Percentiles rank a stretch among this genome's conserved stretches.
Conservation (phyloP, 2,113 vertebrate species). For the Corythoichthys haematopterus region DNA sequence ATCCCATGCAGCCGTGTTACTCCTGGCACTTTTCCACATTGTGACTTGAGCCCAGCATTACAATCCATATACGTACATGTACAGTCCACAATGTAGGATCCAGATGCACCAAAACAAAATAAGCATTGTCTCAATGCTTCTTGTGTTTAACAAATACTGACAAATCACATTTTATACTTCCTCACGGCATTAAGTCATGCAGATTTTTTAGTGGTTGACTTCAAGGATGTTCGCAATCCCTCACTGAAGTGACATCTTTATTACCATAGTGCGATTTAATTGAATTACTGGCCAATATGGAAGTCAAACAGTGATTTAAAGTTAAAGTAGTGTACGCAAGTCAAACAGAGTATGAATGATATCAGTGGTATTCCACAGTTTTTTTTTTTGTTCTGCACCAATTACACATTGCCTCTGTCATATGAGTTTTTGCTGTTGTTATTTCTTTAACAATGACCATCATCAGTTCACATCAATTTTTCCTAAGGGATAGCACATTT, state of each 20-base stretch:
- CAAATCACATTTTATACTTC: background rate
- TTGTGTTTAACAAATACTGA: background rate
- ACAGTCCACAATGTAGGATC: background rate
- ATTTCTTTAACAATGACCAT: background rate
- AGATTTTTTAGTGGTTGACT: background rate
- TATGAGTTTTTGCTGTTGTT: background rate
- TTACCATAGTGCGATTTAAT: too few species aligned
- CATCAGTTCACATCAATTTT: background rate
- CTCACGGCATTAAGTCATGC: background rate
- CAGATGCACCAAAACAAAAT: background rate
- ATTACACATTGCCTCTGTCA: background rate
- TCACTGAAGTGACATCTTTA: background rate
- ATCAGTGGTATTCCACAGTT: too few species aligned
- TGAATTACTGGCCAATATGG: background rate
- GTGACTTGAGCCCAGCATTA: slow-evolving; percentile 35
- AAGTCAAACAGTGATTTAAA: background rate
- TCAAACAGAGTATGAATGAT: too few species aligned
- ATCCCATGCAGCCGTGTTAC: slow-evolving; percentile 24
- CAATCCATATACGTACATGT: background rate
- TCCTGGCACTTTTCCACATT: slow-evolving; percentile 31
- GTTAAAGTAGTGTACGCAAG: background rate
- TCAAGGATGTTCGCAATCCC: background rate
- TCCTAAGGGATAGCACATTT: background rate
- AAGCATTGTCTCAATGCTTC: slow-evolving; percentile 1
- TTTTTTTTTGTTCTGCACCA: background rate